Evolutionary conservation across 2,888 invertebrate genomes (phyloP).

Genomic region (Cosmorhoe ocellata): DNA sequence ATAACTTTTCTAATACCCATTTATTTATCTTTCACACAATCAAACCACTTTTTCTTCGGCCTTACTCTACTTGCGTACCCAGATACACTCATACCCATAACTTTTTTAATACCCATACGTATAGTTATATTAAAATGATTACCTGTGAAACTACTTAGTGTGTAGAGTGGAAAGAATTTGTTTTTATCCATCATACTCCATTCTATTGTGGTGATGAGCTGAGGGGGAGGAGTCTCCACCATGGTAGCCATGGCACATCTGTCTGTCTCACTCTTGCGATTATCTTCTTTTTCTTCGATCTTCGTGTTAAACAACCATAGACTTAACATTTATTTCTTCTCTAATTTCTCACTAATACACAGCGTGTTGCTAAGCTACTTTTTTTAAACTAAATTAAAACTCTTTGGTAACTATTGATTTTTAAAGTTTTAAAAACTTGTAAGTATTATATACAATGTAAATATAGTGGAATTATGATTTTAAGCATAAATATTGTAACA

Average conservation of each 20-base stretch:
- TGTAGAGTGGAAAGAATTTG: constrained; percentile 96
- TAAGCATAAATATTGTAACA: constrained; percentile 22
- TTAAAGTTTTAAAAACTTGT: constrained; percentile 41
- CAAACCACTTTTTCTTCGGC: no score
- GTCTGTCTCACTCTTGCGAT: constrained; percentile 27
- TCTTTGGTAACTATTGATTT: constrained; percentile 54
- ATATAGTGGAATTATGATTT: constrained; percentile 33
- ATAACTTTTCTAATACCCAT: no score
- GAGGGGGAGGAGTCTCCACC: constrained; percentile 82
- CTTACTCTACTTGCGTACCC: no score
- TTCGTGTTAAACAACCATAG: constrained; percentile 40
- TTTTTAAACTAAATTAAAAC: constrained; percentile 22
- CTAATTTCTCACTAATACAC: no score
- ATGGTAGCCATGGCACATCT: constrained; percentile 62
- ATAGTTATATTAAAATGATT: no score
- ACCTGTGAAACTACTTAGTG: constrained; percentile 92
- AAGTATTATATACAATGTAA: constrained; percentile 47
- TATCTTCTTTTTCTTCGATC: constrained; percentile 33
- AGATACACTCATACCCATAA: no score
- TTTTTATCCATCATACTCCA: constrained; percentile 99
- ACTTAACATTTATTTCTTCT: constrained; percentile 58
- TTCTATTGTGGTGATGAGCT: constrained; percentile 93
- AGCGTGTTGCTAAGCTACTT: constrained; percentile 4
- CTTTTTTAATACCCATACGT: no score
- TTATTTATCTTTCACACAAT: no score